Percentiles rank a stretch among this genome's conserved stretches.
phyloP scores from a whole-genome alignment of 2,797 vertebrate species.

The Octomys mimax region DNA sequence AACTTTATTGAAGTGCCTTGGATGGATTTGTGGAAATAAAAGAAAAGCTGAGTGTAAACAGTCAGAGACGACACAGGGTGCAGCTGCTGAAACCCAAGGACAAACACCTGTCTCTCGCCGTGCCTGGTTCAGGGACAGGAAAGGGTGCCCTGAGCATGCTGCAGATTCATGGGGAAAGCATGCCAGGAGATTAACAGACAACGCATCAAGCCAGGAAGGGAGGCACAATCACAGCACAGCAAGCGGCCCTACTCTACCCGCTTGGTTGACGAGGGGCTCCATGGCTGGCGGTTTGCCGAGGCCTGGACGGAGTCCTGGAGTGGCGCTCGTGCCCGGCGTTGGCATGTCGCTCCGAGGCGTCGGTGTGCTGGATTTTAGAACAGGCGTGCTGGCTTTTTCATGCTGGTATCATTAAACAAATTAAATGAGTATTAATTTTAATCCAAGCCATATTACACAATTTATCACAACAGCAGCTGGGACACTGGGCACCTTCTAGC shows the following conservation, averaged over 20 bases:
- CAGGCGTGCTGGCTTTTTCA: slow-evolving; percentile 97
- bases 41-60: slow-evolving; percentile 84
- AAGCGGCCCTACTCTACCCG: slow-evolving; percentile 89
- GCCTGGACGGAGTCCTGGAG: slow-evolving; percentile 93
- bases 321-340: slow-evolving; percentile 93
- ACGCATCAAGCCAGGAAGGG: slow-evolving; percentile 27
- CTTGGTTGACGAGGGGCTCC: slow-evolving; percentile 95
- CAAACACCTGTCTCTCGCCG: slow-evolving; percentile 86
- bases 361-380: slow-evolving; percentile 95
- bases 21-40: slow-evolving; percentile 83
- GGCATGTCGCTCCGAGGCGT: slow-evolving; percentile 94
- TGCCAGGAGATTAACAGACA: slow-evolving; percentile 61
- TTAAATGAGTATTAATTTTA: slow-evolving; percentile 92
- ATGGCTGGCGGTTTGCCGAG: slow-evolving; percentile 95
- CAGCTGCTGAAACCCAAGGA: slow-evolving; percentile 84
- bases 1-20: slow-evolving; percentile 81
- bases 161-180: slow-evolving; percentile 72
- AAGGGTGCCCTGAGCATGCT: slow-evolving; percentile 65
- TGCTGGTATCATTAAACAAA: slow-evolving; percentile 93
- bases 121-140: slow-evolving; percentile 72
- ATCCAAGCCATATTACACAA: slow-evolving; percentile 90
- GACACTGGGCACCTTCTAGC: slow-evolving; percentile 87
- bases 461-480: slow-evolving; percentile 91
- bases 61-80: slow-evolving; percentile 76
- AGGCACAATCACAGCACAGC: slow-evolving; percentile 23